Percentiles rank a stretch among this genome's conserved stretches.
These are phyloP conservation scores for Epizoanthus scotinus DNA, from an alignment of 92 coral and sea anemone species.

Conservation along the genomic window DNA sequence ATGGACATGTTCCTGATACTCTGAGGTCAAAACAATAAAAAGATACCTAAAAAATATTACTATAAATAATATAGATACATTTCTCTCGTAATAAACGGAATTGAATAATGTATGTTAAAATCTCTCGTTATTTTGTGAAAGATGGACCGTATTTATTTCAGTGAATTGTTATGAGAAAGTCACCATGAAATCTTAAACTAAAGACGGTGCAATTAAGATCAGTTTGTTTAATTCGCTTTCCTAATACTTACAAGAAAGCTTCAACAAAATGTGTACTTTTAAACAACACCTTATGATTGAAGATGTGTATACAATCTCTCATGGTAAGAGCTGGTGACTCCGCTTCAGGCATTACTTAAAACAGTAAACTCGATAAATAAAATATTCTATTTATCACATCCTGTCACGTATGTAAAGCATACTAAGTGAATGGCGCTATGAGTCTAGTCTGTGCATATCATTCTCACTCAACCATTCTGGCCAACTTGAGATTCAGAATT, in stretches of 20 bases:
- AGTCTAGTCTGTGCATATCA: neutral
- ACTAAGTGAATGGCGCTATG: neutral
- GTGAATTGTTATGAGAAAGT: neutral
- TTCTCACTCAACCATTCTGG: too few species aligned
- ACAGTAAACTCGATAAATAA: neutral
- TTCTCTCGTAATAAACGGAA: neutral
- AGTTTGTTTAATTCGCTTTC: neutral
- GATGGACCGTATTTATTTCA: neutral
- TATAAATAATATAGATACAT: neutral
- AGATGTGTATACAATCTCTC: neutral
- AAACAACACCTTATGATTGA: slow-evolving; percentile 24
- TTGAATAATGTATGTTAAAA: neutral
- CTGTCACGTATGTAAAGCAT: neutral
- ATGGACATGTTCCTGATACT: neutral
- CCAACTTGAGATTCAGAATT: neutral
- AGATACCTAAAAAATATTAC: neutral
- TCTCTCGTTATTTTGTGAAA: neutral
- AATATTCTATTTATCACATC: neutral
- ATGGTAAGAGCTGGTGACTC: neutral
- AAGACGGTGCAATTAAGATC: slow-evolving; percentile 11
- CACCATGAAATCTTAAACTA: slow-evolving; percentile 3
- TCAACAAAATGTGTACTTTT: slow-evolving; percentile 1
- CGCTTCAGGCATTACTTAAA: neutral
- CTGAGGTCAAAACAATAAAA: neutral
- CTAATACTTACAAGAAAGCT: too few species aligned